Percentiles rank a stretch among this genome's conserved stretches.
phyloP scores from a whole-genome alignment of 1,140 invertebrate species.

The Delia radicum region DNA sequence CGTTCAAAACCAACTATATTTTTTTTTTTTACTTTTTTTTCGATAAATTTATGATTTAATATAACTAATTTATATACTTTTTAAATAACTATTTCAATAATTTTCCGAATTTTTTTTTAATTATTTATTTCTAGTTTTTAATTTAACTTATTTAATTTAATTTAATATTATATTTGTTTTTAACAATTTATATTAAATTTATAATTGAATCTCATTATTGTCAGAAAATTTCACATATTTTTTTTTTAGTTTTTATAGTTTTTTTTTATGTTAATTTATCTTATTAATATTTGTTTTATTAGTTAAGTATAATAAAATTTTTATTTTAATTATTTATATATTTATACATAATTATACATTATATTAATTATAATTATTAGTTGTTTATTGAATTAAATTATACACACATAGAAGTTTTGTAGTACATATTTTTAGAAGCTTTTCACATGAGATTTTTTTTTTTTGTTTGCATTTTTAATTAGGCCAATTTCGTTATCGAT shows the following conservation, averaged over 20 bases:
- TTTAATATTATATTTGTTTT: slow-evolving; percentile 5
- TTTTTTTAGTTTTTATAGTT: slow-evolving; percentile 10
- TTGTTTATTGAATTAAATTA: too few relatives aligned
- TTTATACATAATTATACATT: slow-evolving; percentile 3
- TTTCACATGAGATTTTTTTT: neutral
- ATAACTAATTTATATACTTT: too few relatives aligned
- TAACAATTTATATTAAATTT: slow-evolving; percentile 29
- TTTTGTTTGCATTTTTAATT: neutral
- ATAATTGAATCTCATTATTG: slow-evolving; percentile 55
- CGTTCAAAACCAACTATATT: too few relatives aligned
- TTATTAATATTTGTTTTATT: neutral
- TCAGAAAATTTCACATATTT: slow-evolving; percentile 43
- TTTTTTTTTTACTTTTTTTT: too few relatives aligned
- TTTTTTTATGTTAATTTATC: neutral
- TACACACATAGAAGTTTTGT: too few relatives aligned
- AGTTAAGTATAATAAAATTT: neutral
- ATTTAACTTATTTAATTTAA: neutral
- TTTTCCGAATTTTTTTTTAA: too few relatives aligned
- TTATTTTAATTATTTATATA: neutral
- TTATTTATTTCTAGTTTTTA: neutral
- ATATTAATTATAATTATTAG: neutral
- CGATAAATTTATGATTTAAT: too few relatives aligned
- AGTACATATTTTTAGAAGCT: too few relatives aligned
- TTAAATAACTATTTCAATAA: too few relatives aligned
- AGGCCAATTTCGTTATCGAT: neutral